Base-by-base conservation (phyloP, 2,113 vertebrate species). In the Cryptoleucopteryx plumbea region DNA sequence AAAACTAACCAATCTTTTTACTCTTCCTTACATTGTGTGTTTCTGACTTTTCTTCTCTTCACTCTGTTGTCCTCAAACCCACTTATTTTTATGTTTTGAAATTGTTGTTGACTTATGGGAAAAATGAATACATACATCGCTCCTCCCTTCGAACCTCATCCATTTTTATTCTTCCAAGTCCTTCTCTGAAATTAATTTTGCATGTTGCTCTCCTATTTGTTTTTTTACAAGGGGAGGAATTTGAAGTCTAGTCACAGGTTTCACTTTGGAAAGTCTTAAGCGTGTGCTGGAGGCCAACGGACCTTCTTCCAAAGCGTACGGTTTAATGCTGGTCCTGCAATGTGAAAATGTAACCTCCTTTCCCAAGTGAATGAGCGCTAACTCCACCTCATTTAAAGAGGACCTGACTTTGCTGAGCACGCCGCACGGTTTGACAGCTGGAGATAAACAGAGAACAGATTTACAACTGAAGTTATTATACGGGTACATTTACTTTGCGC, bases 281-380 rank as follows among this genome's bases (percentile, higher is more conserved):
- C 0, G 0, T 7, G 16, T 20, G 38, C 65, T 70, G 45, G 59
- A 78, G 27, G 31, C 40, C 55, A n/a, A 77, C 2, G 19, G 52
- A 52, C 25, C 36, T 36, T 16, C n/a, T 74, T 61, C 50, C 16
- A 26, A 9, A 3, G 7, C 3, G 11, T 38, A 21, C 10, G 38
- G 18, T 58, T 68, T 34, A 77, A 47, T 11, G 4, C 45, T 22
- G 50, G 56, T 36, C 58, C n/a, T 1, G 1, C 43, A 34, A 7
- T 4, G 23, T 40, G 80, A 59, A 82, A 72, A 80, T 6, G 17
- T 20, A 50, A 70, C 59, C 55, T 61, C 34, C 27, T 45, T 38
- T 79, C 52, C 43, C 19, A 38, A 4, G 43, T 2, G 29, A 58
- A 62, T 4, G 25, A 72, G 56, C 0, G 0, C 38, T 34, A 68